phyloP scores from a whole-genome alignment of 1,140 invertebrate genomes.

The Diorhabda carinulata region DNA sequence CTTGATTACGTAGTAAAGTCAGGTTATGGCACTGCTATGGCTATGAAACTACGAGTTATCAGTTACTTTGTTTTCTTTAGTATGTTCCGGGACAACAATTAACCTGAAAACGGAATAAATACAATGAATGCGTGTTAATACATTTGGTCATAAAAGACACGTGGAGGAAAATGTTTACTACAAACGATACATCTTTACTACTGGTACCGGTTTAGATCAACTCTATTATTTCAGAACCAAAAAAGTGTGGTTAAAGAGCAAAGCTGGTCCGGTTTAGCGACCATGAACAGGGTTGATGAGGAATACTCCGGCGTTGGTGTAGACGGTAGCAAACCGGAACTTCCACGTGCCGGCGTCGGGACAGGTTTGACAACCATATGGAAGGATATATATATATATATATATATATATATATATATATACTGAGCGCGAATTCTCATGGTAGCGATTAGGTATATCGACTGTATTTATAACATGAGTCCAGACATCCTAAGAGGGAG shows the following conservation, averaged over 20 bases:
- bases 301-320: not conserved
- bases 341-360: slow-evolving; percentile 34
- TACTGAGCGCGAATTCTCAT: not conserved
- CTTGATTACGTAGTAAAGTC: slow-evolving; percentile 38
- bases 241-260: slow-evolving; percentile 26
- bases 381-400: not conserved
- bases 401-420: not conserved
- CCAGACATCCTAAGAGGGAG: not conserved
- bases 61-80: slow-evolving; percentile 15
- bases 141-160: slow-evolving; percentile 13
- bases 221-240: slow-evolving; percentile 31
- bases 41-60: slow-evolving; percentile 14
- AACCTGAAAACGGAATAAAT: slow-evolving; percentile 25
- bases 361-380: slow-evolving; percentile 16
- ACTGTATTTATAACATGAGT: not conserved
- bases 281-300: not conserved
- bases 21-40: slow-evolving; percentile 45
- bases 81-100: slow-evolving; percentile 14
- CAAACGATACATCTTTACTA: slow-evolving; percentile 30
- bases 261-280: slow-evolving; percentile 7
- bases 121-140: slow-evolving; percentile 1
- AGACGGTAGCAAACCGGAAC: slow-evolving; percentile 31
- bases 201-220: slow-evolving; percentile 33
- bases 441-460: not conserved
- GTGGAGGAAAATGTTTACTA: slow-evolving; percentile 18